These are phyloP conservation scores for Manacus vitellinus DNA, from an alignment of 2,113 vertebrate species.

Conservation along the genomic window DNA sequence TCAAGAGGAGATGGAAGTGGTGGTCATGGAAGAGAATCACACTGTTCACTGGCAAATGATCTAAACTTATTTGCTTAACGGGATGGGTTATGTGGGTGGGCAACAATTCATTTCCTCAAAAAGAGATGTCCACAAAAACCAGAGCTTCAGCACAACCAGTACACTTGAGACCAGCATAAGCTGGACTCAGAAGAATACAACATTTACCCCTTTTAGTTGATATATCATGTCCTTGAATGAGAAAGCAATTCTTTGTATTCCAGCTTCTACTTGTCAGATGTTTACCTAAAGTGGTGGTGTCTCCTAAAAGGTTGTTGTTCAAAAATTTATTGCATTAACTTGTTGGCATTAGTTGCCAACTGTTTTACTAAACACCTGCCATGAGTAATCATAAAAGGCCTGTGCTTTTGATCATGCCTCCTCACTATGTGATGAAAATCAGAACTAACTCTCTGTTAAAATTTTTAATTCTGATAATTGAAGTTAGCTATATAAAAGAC, in stretches of 20 bases:
- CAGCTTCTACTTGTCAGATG: neutral
- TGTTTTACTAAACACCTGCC: neutral
- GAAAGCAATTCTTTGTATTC: neutral
- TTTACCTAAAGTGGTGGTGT: neutral
- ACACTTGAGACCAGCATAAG: accelerated
- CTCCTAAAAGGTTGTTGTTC: neutral
- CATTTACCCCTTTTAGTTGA: accelerated
- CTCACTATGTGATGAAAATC: neutral
- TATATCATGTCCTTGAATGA: neutral
- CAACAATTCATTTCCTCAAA: neutral
- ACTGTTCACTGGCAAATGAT: neutral
- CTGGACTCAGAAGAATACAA: neutral
- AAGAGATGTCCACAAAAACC: neutral
- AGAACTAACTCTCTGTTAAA: neutral
- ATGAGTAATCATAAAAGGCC: neutral
- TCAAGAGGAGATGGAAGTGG: neutral
- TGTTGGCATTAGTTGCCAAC: neutral
- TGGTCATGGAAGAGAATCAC: neutral
- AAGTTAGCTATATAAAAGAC: neutral
- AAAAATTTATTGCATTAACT: neutral
- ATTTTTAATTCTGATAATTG: neutral
- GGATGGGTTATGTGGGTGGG: accelerated
- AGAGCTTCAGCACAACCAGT: neutral
- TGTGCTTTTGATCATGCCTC: neutral
- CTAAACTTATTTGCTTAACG: neutral